Percentiles rank a stretch among this genome's conserved stretches.
These are phyloP conservation scores for human DNA, from an alignment of 2,113 vertebrate genomes.

Conservation along the genomic window GRCh38 chr1:176554501-176555000, in stretches of 20 bases:
- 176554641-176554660: constrained; percentile 60
- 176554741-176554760: neutral
- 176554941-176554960: neutral
- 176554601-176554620: constrained; percentile 20
- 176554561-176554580: neutral
- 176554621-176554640: constrained; percentile 56
- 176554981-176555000: neutral
- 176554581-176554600: neutral
- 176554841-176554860: neutral
- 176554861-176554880: neutral
- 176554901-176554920: neutral
- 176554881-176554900: neutral
- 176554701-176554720: constrained; percentile 52
- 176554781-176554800: constrained; percentile 18
- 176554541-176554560: neutral
- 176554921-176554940: neutral
- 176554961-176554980: neutral
- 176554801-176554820: neutral
- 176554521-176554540: neutral
- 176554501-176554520: neutral
- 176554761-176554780: neutral
- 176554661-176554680: constrained; percentile 56
- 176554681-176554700: constrained; percentile 65
- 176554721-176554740: neutral
- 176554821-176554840: constrained; percentile 38